A percentile compares a stretch with the other conserved stretches of the same genome.
These are phyloP conservation scores for Drosophila nebulosa DNA, from an alignment of 1,140 invertebrate species.

Conservation along the genomic window DNA sequence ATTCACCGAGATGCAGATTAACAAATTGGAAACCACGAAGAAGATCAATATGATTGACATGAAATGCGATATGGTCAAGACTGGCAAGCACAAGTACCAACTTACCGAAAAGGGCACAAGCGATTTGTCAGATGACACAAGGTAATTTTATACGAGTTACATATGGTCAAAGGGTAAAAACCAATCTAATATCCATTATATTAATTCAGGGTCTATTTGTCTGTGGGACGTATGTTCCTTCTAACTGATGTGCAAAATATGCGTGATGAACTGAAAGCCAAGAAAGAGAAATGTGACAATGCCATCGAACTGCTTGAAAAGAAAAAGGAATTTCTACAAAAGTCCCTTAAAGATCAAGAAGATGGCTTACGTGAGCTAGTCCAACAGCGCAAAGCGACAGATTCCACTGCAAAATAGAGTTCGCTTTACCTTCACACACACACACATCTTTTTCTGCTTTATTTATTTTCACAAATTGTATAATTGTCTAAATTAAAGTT, in stretches of 20 bases:
- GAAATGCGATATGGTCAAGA: slow-evolving; percentile 77
- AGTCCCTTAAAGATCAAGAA: slow-evolving; percentile 77
- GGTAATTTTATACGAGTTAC: slow-evolving; percentile 26
- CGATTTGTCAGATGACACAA: slow-evolving; percentile 61
- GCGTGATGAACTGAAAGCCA: slow-evolving; percentile 65
- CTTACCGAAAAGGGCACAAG: slow-evolving; percentile 75
- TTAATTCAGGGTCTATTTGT: slow-evolving; percentile 65
- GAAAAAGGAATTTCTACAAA: slow-evolving; percentile 74
- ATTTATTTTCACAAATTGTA: slow-evolving; percentile 65
- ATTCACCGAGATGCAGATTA: slow-evolving; percentile 80
- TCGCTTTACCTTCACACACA: slow-evolving; percentile 3
- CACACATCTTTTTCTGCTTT: slow-evolving; percentile 32
- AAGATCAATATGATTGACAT: slow-evolving; percentile 80
- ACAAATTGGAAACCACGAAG: slow-evolving; percentile 78
- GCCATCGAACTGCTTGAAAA: slow-evolving; percentile 71
- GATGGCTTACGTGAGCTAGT: slow-evolving; percentile 76
- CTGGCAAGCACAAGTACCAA: slow-evolving; percentile 76
- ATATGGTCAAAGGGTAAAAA: background rate
- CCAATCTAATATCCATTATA: background rate
- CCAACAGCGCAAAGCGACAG: slow-evolving; percentile 75
- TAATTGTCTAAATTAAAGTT: slow-evolving; percentile 89
- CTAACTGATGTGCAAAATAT: slow-evolving; percentile 74
- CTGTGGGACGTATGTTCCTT: slow-evolving; percentile 79
- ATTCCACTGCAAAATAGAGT: slow-evolving; percentile 47
- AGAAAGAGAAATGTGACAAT: slow-evolving; percentile 78